Base-by-base conservation (phyloP, 2,888 invertebrate genomes). In the Argyresthia goedartella region DNA sequence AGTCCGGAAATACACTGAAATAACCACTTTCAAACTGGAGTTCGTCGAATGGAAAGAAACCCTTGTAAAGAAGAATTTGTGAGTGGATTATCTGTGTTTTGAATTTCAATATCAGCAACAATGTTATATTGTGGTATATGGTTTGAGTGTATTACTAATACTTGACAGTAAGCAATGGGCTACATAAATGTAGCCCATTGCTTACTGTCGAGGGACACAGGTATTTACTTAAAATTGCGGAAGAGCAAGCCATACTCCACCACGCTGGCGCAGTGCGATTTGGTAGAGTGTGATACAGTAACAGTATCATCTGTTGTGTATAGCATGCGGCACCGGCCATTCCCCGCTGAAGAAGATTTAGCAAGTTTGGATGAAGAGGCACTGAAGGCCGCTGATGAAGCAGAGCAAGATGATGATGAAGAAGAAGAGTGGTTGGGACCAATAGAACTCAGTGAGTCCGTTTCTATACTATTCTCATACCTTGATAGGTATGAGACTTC, bases 391-490 rank as follows among this genome's bases (percentile, higher is more conserved):
- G 76, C 76, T 49, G 88, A 88, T 54, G 88, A 88, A 33, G 88
- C 89, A 14, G 72, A 72, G 39, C 71, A 51, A 68, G 75, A 60
- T 85, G 91, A 73, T 36, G 88, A 53, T 58, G 84, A 61, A 65
- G 80, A 62, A 87, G 91, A 71, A 55, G 81, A 66, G 36, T 85
- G 75, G 73, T 33, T 77, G 43, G 81, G 84, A 11, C 90, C 92
- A 69, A 76, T 93, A 60, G 88, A 90, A 62, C 81, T 93, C 54
- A 89, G 92, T 92, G 76, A 65, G 69, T 56, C 9, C 13, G 8
- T 43, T 4, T 43, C 8, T 13, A 13, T n/a, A n/a, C n/a, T n/a
- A n/a, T n/a, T n/a, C n/a, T n/a, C n/a, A n/a, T n/a, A n/a, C n/a
- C n/a, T n/a, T n/a, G n/a, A n/a, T n/a, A n/a, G n/a, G n/a, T n/a